Evolutionary conservation across 2,113 vertebrate genomes (phyloP), one percentile per base, ranked within the genome.

Genomic region (Gobiocypris rarus): DNA sequence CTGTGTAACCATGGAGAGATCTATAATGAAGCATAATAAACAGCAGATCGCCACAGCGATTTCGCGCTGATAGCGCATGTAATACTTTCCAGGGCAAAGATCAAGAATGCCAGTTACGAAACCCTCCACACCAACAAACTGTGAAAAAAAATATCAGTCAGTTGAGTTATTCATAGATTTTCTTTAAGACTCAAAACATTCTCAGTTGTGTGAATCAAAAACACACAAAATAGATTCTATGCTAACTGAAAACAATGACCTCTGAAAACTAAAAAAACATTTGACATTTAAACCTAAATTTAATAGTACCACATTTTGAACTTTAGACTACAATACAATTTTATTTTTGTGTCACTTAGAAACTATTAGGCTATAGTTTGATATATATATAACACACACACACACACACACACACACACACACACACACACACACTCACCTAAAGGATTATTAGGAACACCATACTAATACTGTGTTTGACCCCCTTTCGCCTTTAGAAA

Each of bases 1-100:
- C 94, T 96, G 93, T 17, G 95, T 96, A 82, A 95, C 92, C 95
- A 96, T 95, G 89, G 94, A 95, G 89, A 96, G 91, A 88, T 95
- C 95, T 2, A 96, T 95, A 11, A 95, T 84, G 89, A 95, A 96
- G 91, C 94, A 94, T 31, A 94, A 84, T 0, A 80, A 81, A 48
- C 94, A 95, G 90, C 92, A 94, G 11, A 95, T 84, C 2, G 93
- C 94, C 88, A 96, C 95, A 0, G 94, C 85, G 8, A 96, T 89
- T 87, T 96, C 94, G 17, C 94, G 87, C 50, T 89, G 93, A 84
- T 91, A 95, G 31, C 93, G 92, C 82, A 93, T 90, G 71, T 93
- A 86, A 73, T 92, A 88, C 34, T 90, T 93, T 6, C 85, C 89
- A 45, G 95, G 95, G 84, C 93, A 89, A 87, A 96, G 86, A 77